Base-by-base conservation (phyloP, 1,140 invertebrate genomes). In the Euwallacea similis region DNA sequence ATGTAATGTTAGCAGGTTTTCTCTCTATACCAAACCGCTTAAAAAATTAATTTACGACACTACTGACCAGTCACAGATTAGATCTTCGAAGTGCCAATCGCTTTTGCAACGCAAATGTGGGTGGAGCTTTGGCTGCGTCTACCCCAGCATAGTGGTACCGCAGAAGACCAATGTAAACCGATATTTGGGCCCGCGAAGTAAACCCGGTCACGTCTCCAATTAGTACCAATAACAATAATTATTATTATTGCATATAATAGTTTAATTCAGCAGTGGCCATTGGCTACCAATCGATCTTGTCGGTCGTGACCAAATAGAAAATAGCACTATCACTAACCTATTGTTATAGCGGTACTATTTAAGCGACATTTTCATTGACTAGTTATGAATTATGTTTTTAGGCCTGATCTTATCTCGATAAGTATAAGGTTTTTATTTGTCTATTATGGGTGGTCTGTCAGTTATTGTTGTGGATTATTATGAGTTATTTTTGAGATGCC, bases 21-120 rank as follows among this genome's bases (percentile, higher is more conserved):
- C 33, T 56, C 33, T 56, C 54, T 21, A 16, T 33, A 33, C 21
- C 21, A 33, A 33, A 33, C 21, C 46, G 41, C 59, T 69, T 63
- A 69, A 69, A 69, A 69, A 69, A 62, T 62, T 69, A 69, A 69
- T 69, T 63, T 62, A 63, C 47, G 62, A 69, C 66, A 69, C 67
- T 46, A 69, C 67, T 62, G 59, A 69, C 58, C 53, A 41, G 59
- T 10, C 6, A 53, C 15, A 69, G 67, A 69, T 69, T 69, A 69
- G 62, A 69, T 69, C 67, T 62, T 69, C 59, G 61, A 69, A 69
- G 21, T 69, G 54, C 53, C 41, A 13, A 62, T n/a, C 10, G 21
- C 44, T 42, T 63, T 63, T 69, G 53, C 62, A 62, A 63, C 33
- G 59, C 46, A 62, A 69, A 69, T 69, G 66, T 69, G 58, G 66